These are phyloP conservation scores for Drosophila kepulauana DNA, from an alignment of 1,140 invertebrate species.

Conservation along the genomic window DNA sequence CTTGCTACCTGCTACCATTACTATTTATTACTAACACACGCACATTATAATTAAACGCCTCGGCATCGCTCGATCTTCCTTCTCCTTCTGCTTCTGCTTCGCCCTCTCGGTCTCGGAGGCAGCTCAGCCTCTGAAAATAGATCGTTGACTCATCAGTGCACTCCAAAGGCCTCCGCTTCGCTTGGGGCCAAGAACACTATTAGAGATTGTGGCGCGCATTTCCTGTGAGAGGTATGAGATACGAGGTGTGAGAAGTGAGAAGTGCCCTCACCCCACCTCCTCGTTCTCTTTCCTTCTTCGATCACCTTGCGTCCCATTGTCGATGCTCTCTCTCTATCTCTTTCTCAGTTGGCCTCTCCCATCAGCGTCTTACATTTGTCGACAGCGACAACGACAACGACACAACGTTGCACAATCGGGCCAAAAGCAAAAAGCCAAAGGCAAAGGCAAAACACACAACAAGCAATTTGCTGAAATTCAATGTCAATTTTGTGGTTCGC, in stretches of 20 bases:
- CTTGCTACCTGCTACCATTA: constrained; percentile 12
- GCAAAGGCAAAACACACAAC: constrained; percentile 12
- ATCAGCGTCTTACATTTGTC: constrained; percentile 65
- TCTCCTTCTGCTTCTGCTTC: too few relatives aligned
- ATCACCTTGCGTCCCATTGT: constrained; percentile 29
- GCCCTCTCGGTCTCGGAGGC: neutral
- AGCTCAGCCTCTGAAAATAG: constrained; percentile 40
- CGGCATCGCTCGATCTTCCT: neutral
- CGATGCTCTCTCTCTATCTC: neutral
- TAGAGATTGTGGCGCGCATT: constrained; percentile 38
- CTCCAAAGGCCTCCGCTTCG: constrained; percentile 25
- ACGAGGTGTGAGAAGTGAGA: neutral
- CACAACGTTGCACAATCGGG: constrained; percentile 70
- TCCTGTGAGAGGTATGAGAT: constrained; percentile 23
- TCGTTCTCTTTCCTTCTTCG: neutral
- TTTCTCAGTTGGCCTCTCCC: constrained; percentile 39
- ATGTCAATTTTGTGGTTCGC: constrained; percentile 74
- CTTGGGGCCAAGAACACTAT: constrained; percentile 36
- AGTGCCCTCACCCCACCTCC: neutral
- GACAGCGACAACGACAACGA: constrained; percentile 35
- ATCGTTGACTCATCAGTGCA: constrained; percentile 33
- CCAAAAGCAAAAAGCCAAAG: constrained; percentile 9
- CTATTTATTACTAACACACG: constrained; percentile 41
- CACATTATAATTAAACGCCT: constrained; percentile 3
- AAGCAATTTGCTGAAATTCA: constrained; percentile 58